Base-by-base conservation (phyloP, 2,797 vertebrate species). In the Betta splendens region DNA sequence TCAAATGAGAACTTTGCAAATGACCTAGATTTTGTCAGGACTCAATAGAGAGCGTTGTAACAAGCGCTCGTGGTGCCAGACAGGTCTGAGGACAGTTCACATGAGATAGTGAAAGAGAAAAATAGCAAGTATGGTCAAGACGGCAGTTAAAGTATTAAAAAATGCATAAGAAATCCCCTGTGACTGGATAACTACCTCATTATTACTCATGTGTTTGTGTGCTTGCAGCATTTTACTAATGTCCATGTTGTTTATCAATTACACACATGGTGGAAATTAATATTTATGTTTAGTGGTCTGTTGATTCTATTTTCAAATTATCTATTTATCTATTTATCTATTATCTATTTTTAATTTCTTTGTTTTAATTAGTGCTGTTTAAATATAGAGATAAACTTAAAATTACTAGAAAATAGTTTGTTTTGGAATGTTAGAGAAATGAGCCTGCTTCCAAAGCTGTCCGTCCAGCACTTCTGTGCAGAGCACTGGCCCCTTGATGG, bases 21-120 rank as follows among this genome's bases (percentile, higher is more conserved):
- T 91, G 90, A 91, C 90, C 89, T 85, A 90, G 75, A 88, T 90
- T 85, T 79, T 63, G 53, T 80, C 58, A 81, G 71, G 73, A 77
- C 86, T 90, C 85, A 91, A 86, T 89, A 85, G 87, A 56, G 60
- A 68, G 61, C 1, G 23, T 65, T 56, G 59, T 85, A 84, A 85
- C 89, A 89, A 83, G 63, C 7, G 3, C 45, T 63, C 40, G 64
- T 9, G 39, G 59, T 85, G 89, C 83, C 87, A 83, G 83, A 82
- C 70, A 57, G 79, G 79, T 85, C 69, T 0, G 9, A 51, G 69
- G 72, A 72, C 69, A 35, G 63, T 68, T 58, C 32, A 13, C 42
- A 23, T 56, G 68, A 75, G 81, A 73, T 75, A 78, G 75, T 56
- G 77, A 80, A 77, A 80, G 29, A 12, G 29, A 11, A 31, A 11